phyloP scores from a whole-genome alignment of 1,140 invertebrate genomes.

The Platorchestia sp. region DNA sequence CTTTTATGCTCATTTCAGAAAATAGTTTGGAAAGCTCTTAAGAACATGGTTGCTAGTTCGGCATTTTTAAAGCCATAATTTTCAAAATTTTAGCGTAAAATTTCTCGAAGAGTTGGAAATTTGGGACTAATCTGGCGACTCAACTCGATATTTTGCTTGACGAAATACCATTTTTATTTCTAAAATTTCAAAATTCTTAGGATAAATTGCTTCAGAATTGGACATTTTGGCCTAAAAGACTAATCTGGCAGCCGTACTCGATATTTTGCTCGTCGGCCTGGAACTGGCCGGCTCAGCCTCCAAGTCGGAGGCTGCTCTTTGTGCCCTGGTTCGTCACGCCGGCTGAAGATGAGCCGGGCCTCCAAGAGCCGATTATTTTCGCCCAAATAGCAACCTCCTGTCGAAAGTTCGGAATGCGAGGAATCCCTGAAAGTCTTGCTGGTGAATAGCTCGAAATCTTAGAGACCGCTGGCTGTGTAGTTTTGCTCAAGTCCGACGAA shows the following conservation, averaged over 20 bases:
- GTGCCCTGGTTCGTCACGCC: background rate
- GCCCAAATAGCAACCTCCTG: background rate
- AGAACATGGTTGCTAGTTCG: too few relatives aligned
- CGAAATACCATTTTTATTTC: too few relatives aligned
- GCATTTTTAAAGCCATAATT: too few relatives aligned
- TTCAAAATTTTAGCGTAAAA: too few relatives aligned
- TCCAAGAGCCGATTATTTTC: conserved; percentile 22
- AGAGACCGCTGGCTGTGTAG: background rate
- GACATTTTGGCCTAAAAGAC: too few relatives aligned
- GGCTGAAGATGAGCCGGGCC: background rate
- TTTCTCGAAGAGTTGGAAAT: too few relatives aligned
- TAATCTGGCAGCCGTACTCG: background rate
- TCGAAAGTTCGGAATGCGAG: background rate
- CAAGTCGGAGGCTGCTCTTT: background rate
- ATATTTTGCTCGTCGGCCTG: background rate
- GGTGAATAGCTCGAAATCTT: background rate
- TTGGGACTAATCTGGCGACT: too few relatives aligned
- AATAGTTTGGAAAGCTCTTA: too few relatives aligned
- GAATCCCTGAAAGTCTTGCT: background rate
- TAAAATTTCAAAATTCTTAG: too few relatives aligned
- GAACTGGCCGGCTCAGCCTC: background rate
- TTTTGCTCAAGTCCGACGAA: background rate
- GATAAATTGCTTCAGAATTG: too few relatives aligned
- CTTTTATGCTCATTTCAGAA: too few relatives aligned
- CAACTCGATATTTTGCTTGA: too few relatives aligned